A percentile compares a stretch with the other conserved stretches of the same genome.
These are phyloP conservation scores for Brienomyrus longianalis DNA, from an alignment of 2,113 vertebrate species.

Conservation along the genomic window DNA sequence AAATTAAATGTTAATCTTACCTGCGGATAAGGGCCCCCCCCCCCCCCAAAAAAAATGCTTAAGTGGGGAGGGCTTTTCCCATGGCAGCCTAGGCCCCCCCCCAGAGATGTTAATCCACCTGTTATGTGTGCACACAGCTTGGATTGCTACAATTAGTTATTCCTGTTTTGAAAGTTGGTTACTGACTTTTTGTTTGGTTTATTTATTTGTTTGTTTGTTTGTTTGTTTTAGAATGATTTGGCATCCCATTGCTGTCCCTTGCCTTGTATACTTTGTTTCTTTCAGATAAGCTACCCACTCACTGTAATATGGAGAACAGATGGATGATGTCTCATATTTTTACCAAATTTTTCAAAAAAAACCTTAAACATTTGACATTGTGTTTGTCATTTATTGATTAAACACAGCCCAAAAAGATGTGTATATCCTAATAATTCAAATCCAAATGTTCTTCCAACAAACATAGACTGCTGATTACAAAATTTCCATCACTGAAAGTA, in stretches of 20 bases:
- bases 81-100: too few species aligned
- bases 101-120: background rate
- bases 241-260: background rate
- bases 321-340: background rate
- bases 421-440: background rate
- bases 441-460: background rate
- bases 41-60: too few species aligned
- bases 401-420: background rate
- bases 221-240: too few species aligned
- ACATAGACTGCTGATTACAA: background rate
- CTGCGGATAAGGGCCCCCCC: too few species aligned
- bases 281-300: background rate
- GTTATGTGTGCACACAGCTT: background rate
- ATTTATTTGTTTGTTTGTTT: background rate
- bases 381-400: background rate
- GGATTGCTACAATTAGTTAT: background rate
- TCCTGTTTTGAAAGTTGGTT: background rate
- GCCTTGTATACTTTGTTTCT: background rate
- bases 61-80: background rate
- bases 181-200: background rate
- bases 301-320: background rate
- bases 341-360: background rate
- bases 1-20: too few species aligned
- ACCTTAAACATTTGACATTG: background rate
- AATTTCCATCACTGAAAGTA: background rate